Base-by-base conservation (phyloP, 2,797 vertebrate species). In the Sebastes cheni region DNA sequence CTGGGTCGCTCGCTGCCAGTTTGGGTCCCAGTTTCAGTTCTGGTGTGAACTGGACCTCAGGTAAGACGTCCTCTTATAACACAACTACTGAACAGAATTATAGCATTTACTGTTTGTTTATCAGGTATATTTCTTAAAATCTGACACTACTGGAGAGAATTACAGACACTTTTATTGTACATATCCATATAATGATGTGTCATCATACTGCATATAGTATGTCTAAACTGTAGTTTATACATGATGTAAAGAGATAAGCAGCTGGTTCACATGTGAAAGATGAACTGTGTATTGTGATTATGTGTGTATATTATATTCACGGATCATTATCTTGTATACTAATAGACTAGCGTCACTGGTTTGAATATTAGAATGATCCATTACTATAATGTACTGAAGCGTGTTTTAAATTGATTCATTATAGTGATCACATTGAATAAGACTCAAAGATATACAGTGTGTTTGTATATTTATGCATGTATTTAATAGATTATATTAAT, bases 361-460 rank as follows among this genome's bases (percentile, higher is more conserved):
- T 59, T 72, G 69, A 74, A 66, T 60, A 71, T 62, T 25, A 58
- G 79, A 79, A 86, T 82, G 71, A 70, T 30, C 23, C 54, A 18
- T 77, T 88, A 88, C 27, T 42, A 69, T 66, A 75, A 58, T 20
- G 4, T 25, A 75, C 22, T 78, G 18, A 42, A 18, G 46, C 5
- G 10, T 79, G 67, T 39, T 83, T 79, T 29, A 50, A 79, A 67
- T 22, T 22, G 59, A 68, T 25, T 32, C 39, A 69, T 79, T 29
- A 36, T 4, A 61, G 7, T 72, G 32, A 65, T 10, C n/a, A 23
- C 20, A 20, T 13, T 36, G 29, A 66, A 71, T 83, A 29, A 66
- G 30, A 32, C 59, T 58, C 56, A 25, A 42, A 42, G 39, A 42
- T 42, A 42, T 16, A 42, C 25, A 59, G 7, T 10, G 11, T 61